Conservation (phyloP, 2,113 vertebrate genomes). For the Puffinus mauretanicus region DNA sequence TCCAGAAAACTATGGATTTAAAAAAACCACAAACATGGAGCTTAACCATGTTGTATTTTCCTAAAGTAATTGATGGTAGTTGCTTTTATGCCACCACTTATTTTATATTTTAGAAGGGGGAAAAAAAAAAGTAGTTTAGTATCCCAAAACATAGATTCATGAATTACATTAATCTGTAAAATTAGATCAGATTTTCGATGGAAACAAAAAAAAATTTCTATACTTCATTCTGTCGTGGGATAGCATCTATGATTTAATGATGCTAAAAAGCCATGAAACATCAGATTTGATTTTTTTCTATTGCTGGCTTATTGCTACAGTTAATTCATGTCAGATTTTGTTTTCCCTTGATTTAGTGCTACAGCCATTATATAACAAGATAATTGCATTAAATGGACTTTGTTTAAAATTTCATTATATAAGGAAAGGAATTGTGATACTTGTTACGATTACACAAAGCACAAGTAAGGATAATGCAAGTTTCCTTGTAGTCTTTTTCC, state of each 20-base stretch:
- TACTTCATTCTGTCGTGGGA: not conserved
- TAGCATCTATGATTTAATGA: not conserved
- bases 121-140: not conserved
- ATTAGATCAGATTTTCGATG: not conserved
- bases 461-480: not conserved
- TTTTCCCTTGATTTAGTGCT: not conserved
- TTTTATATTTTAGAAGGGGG: not conserved
- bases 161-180: not conserved
- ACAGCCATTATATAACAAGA: not conserved
- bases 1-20: not conserved
- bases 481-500: not conserved
- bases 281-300: not conserved
- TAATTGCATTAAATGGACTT: not conserved
- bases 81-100: not conserved
- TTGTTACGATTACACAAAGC: not conserved
- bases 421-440: not conserved
- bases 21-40: not conserved
- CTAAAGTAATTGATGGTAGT: not conserved
- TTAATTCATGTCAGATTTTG: not conserved
- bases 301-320: not conserved
- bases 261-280: not conserved
- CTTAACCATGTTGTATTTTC: not conserved
- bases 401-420: not conserved
- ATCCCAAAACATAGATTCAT: not conserved
- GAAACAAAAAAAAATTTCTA: not conserved